Base-by-base conservation (phyloP, 23 tunicate genomes). In the Phallusia fumigata region DNA sequence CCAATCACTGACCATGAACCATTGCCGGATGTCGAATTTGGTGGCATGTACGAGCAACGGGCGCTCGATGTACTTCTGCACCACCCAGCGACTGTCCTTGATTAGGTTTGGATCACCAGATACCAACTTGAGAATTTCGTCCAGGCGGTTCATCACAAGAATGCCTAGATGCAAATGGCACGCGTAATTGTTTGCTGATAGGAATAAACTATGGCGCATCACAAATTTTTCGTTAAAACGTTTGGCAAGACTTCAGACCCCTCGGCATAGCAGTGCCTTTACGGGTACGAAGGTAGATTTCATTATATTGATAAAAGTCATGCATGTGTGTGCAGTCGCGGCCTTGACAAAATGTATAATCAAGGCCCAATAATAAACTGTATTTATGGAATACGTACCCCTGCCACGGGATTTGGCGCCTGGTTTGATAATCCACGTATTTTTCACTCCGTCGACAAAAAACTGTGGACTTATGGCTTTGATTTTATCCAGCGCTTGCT, bases 1-100 rank as follows among this genome's bases (percentile, higher is more conserved):
- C 98, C 98, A 94, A 82, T 90, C 99, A 30, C 95, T 96, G 34
- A 96, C 96, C 73, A 96, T 77, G 58, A 96, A 96, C 99, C 99
- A 96, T 87, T 96, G 99, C 28, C 99, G 84, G 35, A 96, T 88
- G 79, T 96, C 99, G 74, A 91, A 96, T 50, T 96, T 96, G 32
- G 92, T 88, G 1, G 84, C 88, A 49, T 91, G 69, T 19, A 96
- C 31, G 33, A 96, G 96, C 32, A 96, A 81, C 22, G 99, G 99
- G 6, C 99, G 90, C 65, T 96, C 99, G n/a, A 96, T 91, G 79
- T 96, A 96, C 77, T 96, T 96, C 76, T 96, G 99, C 49, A 91
- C 90, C 26, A 96, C 96, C 99, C 99, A 96, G 0, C 93, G 64
- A 65, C 96, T 86, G 64, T 96, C 98, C 79, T 94, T 94, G 53